These are phyloP conservation scores for Thelohanellus kitauei DNA, from an alignment of 30 jellyfish, hydroid and myxozoan species.

Conservation along the genomic window DNA sequence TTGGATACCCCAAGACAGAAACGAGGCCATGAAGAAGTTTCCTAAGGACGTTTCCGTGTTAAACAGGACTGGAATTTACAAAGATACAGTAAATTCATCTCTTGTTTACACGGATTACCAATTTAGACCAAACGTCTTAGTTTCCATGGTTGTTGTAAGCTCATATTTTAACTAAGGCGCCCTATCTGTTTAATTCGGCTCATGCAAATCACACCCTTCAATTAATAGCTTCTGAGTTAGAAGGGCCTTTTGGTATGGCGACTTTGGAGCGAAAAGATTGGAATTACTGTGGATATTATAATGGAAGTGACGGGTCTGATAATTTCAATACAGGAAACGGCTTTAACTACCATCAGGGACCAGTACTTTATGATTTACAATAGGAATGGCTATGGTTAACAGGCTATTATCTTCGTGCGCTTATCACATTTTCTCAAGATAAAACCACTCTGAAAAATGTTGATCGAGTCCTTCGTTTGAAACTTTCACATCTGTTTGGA, in stretches of 20 bases:
- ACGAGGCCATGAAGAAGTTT: slow-evolving; percentile 1
- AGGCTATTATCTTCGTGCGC: slow-evolving; percentile 52
- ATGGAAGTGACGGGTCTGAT: slow-evolving; percentile 17
- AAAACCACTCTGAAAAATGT: neutral
- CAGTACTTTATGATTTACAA: slow-evolving; percentile 15
- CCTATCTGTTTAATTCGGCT: slow-evolving; percentile 19
- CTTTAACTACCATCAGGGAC: slow-evolving; percentile 90
- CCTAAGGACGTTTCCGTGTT: slow-evolving; percentile 6
- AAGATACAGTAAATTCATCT: slow-evolving; percentile 25
- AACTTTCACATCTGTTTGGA: slow-evolving; percentile 26
- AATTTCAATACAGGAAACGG: slow-evolving; percentile 41
- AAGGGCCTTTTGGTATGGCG: slow-evolving; percentile 66
- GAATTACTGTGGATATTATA: slow-evolving; percentile 51
- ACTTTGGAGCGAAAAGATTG: slow-evolving; percentile 37
- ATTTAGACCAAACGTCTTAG: slow-evolving; percentile 66
- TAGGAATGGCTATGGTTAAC: slow-evolving; percentile 89
- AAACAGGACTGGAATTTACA: slow-evolving; percentile 43
- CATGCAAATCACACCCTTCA: slow-evolving; percentile 29
- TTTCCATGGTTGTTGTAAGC: slow-evolving; percentile 77
- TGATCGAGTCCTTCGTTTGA: slow-evolving; percentile 3
- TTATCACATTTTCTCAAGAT: slow-evolving; percentile 18
- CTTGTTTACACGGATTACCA: slow-evolving; percentile 34
- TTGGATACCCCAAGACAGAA: slow-evolving; percentile 18
- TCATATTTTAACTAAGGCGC: slow-evolving; percentile 17
- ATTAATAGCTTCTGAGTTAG: slow-evolving; percentile 19